These are phyloP conservation scores for Ormyrus pomaceus DNA, from an alignment of 2,888 invertebrate genomes.

Conservation along the genomic window DNA sequence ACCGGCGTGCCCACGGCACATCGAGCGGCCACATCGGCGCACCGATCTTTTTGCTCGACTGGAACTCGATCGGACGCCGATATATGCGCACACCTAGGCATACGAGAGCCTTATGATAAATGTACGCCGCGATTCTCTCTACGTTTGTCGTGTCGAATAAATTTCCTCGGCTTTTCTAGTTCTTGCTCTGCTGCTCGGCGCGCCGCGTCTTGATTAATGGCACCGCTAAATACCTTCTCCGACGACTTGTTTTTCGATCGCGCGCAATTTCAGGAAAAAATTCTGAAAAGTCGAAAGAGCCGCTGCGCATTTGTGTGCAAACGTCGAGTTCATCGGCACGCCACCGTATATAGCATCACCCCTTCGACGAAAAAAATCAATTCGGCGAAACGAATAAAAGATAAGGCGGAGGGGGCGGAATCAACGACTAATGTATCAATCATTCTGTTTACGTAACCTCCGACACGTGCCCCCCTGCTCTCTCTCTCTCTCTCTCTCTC, in stretches of 20 bases:
- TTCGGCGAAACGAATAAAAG: constrained; percentile 56
- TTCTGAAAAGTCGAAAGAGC: no score
- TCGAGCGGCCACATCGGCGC: constrained; percentile 21
- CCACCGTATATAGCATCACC: neutral
- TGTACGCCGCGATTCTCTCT: constrained; percentile 10
- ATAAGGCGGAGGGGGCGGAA: constrained; percentile 62
- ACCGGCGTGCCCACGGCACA: neutral
- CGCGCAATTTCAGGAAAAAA: neutral
- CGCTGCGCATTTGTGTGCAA: neutral
- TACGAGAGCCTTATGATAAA: constrained; percentile 23
- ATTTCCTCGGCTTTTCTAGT: constrained; percentile 10
- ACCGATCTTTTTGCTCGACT: constrained; percentile 59
- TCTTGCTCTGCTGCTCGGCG: neutral
- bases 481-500: no score
- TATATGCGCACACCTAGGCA: neutral
- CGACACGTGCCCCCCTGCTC: constrained; percentile 64
- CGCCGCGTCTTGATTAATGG: no score
- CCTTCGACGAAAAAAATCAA: constrained; percentile 6
- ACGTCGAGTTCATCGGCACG: constrained; percentile 23
- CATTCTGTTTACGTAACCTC: constrained; percentile 73
- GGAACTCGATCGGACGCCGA: constrained; percentile 59
- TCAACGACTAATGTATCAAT: constrained; percentile 70
- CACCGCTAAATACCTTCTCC: no score
- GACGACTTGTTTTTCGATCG: no score
- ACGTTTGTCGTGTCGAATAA: constrained; percentile 20